Evolutionary conservation across 2,797 vertebrate genomes (phyloP).

Genomic region (Falco biarmicus): DNA sequence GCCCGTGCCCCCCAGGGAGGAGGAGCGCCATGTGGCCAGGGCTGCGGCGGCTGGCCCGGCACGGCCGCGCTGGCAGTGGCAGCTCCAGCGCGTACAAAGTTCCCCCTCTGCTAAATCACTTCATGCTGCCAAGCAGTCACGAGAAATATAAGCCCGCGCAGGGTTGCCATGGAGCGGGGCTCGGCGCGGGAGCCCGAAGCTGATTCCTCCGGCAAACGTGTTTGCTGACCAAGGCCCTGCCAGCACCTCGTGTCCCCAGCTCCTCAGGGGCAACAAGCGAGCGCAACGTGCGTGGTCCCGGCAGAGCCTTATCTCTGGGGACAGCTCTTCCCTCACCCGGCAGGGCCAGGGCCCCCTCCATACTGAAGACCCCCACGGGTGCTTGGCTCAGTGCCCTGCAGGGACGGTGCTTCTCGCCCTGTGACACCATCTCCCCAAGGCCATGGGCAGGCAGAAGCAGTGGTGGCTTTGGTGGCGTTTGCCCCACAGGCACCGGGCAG

Average conservation of each 20-base stretch:
- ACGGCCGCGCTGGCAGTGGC: neutral
- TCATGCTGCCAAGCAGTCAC: conserved; percentile 68
- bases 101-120: conserved; percentile 63
- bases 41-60: conserved; percentile 26
- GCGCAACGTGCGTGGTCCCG: fast-evolving
- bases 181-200: conserved; percentile 13
- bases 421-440: neutral
- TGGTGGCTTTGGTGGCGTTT: fast-evolving
- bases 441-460: neutral
- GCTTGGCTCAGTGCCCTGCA: neutral
- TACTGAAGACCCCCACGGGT: neutral
- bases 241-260: neutral
- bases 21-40: neutral
- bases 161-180: conserved; percentile 64
- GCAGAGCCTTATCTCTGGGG: neutral
- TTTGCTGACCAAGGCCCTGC: neutral
- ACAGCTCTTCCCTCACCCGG: neutral
- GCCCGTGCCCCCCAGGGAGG: neutral
- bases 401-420: fast-evolving
- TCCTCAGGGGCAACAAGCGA: fast-evolving
- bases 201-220: neutral
- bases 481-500: neutral
- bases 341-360: neutral
- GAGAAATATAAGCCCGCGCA: conserved; percentile 54
- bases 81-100: conserved; percentile 1